Percentiles rank a stretch among this genome's conserved stretches.
These are phyloP conservation scores for Delphinapterus leucas DNA, from an alignment of 2,113 vertebrate genomes.

Conservation along the genomic window DNA sequence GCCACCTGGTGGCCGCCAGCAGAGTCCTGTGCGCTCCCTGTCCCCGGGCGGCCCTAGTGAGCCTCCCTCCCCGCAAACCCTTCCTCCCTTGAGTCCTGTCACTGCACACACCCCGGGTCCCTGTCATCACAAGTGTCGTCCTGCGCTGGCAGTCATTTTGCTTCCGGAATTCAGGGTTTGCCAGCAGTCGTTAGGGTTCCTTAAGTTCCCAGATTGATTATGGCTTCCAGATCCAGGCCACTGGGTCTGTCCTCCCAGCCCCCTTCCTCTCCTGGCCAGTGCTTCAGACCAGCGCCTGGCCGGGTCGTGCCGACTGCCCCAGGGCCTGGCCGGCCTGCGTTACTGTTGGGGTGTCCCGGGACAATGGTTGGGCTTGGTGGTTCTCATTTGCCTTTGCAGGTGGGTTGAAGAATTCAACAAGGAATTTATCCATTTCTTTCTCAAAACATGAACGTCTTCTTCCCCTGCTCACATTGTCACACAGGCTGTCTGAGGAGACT, in stretches of 20 bases:
- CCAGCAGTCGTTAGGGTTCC: fast-evolving
- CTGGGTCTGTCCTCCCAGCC: fast-evolving
- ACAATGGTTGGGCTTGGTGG: not conserved
- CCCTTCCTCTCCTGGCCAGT: fast-evolving
- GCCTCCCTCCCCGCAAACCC: too few relatives aligned
- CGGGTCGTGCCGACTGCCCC: fast-evolving
- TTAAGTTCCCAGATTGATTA: not conserved
- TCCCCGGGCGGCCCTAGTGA: fast-evolving
- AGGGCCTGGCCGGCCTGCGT: not conserved
- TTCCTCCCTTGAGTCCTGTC: not conserved
- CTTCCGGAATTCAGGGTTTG: not conserved
- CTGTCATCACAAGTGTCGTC: fast-evolving
- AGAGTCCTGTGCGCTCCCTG: fast-evolving
- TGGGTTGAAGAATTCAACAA: too few relatives aligned
- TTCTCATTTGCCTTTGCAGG: not conserved
- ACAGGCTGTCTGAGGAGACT: fast-evolving
- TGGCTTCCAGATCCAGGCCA: fast-evolving
- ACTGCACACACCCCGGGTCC: fast-evolving
- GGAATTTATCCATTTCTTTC: not conserved
- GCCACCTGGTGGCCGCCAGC: not conserved
- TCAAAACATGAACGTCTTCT: fast-evolving
- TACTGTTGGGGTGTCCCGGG: fast-evolving
- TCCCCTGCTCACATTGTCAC: fast-evolving
- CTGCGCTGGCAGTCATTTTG: fast-evolving
- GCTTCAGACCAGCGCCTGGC: not conserved